These are phyloP conservation scores for Petrocephalus schoutedeni DNA, from an alignment of 2,797 vertebrate genomes.

Conservation along the genomic window DNA sequence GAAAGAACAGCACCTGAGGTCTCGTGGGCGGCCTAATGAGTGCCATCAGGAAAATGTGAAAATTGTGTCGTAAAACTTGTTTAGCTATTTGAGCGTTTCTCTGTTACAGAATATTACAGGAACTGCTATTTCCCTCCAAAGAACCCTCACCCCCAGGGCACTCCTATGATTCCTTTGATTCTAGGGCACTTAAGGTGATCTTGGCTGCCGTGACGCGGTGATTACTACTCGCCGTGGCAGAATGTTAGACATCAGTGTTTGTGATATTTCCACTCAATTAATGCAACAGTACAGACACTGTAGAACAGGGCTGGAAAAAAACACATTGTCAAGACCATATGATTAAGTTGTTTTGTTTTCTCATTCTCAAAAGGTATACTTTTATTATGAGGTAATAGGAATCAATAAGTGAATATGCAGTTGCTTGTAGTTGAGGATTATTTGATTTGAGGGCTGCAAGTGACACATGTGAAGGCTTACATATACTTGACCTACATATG, in stretches of 20 bases:
- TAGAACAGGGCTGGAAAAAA: background rate
- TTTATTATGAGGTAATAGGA: background rate
- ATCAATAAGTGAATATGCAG: background rate
- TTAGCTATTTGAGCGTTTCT: background rate
- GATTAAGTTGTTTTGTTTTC: background rate
- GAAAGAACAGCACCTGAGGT: background rate
- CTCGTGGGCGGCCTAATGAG: background rate
- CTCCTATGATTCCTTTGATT: background rate
- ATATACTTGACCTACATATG: background rate
- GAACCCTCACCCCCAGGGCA: background rate
- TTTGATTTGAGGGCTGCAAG: background rate
- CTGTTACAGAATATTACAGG: background rate
- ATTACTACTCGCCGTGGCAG: background rate
- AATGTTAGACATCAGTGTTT: background rate
- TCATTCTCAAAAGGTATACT: background rate
- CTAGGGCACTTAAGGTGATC: background rate
- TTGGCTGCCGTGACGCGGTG: background rate
- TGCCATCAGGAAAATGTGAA: background rate
- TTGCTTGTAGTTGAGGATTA: background rate
- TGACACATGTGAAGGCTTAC: background rate
- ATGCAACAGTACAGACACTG: background rate
- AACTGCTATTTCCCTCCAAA: background rate
- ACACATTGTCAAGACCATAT: background rate
- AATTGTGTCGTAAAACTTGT: background rate
- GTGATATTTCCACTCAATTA: background rate